Percentiles rank a stretch among this genome's conserved stretches.
These are phyloP conservation scores for Seira musarum DNA, from an alignment of 2,888 invertebrate species.

Conservation along the genomic window DNA sequence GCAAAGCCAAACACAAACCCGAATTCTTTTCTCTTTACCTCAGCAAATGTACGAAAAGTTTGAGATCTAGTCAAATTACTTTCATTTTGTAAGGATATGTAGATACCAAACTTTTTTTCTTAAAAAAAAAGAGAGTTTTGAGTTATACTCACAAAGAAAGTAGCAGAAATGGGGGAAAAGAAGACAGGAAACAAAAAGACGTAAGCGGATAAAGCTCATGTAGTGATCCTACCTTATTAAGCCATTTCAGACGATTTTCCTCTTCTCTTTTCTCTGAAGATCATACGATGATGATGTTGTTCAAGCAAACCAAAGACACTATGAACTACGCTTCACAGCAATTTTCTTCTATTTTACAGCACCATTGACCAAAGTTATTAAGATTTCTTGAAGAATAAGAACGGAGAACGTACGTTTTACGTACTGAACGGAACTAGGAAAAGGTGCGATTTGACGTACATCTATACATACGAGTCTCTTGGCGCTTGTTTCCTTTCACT, in stretches of 20 bases:
- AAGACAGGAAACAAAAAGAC: neutral
- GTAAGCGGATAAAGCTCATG: neutral
- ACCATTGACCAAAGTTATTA: neutral
- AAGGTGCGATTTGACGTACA: no score
- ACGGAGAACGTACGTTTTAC: neutral
- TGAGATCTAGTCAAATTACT: slow-evolving; percentile 34
- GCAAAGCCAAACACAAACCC: slow-evolving; percentile 2
- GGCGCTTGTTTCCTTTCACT: slow-evolving; percentile 26
- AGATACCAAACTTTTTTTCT: slow-evolving; percentile 7
- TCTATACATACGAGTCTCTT: slow-evolving; percentile 33
- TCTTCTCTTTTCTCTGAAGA: no score
- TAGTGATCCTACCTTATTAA: neutral
- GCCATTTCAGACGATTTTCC: neutral
- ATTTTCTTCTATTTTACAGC: neutral
- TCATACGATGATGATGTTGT: neutral
- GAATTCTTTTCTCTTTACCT: neutral
- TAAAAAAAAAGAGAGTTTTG: neutral
- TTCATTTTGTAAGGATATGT: slow-evolving; percentile 33
- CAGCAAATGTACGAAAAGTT: neutral
- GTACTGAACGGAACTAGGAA: no score
- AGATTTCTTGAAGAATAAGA: neutral
- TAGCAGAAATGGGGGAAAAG: neutral
- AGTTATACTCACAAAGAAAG: neutral
- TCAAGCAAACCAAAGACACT: no score
- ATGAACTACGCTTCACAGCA: no score